Evolutionary conservation across 2,797 vertebrate species (phyloP), one percentile per base, ranked within the genome.

Genomic region (Phataginus tetradactyla): DNA sequence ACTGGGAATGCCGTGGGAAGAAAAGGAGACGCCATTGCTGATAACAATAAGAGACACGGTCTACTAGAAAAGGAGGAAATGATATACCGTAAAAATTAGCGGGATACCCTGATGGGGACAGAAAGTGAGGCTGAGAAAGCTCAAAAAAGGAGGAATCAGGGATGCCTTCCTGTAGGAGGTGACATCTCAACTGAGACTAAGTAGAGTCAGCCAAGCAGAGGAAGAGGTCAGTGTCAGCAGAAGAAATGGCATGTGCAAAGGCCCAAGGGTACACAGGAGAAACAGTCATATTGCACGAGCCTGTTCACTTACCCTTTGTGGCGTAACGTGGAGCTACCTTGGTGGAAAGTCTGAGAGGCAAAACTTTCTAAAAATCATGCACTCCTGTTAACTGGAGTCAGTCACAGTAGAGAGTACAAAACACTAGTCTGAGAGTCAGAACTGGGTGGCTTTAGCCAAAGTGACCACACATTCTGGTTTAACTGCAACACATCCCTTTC

Each of bases 281-380:
- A 78, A 86, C 4, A 17, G 69, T 72, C 42, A 4, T 11, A 12
- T 10, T 61, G 75, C 0, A 0, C 1, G 1, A 49, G 29, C 29
- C 71, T 37, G 3, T 53, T 37, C 7, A 0, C 25, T 15, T 12
- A 17, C 55, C 55, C 34, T 84, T 45, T 20, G 21, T 45, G 64
- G 63, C 72, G 18, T 49, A 15, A 6, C 0, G 7, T 11, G 9
- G 21, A 49, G 55, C 37, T 23, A 3, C 21, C 37, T 7, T 57
- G 79, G 72, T 3, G 14, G 55, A 55, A 59, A 81, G 57, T 18
- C 20, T 7, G 6, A 72, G 49, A 66, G 23, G 66, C 5, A n/a
- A 11, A 42, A 32, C 42, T 69, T 88, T 59, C 59, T 21, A 77
- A 34, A 88, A 37, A 25, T 12, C 13, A 4, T 49, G 68, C 4